Evolutionary conservation across 2,888 invertebrate genomes (phyloP), one percentile per base, ranked within the genome.

Genomic region (Cecidostiba fungosa): DNA sequence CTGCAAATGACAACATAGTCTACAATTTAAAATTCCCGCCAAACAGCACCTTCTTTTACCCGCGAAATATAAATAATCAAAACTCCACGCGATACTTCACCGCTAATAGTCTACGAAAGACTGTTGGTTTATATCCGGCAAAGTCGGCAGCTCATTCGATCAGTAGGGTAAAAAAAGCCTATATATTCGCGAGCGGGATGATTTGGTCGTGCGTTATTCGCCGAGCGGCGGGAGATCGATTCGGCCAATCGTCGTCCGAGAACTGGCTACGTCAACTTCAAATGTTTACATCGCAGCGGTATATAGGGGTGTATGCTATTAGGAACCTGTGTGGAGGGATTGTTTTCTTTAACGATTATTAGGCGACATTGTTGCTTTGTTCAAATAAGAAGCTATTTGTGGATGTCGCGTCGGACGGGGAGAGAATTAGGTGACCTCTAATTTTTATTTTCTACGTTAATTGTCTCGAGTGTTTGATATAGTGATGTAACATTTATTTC

Each of bases 181-280:
- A 29, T 29, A 29, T 50, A 66, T 29, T 78, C 66, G 8, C 69
- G 54, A 54, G 26, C 50, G 39, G 54, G 85, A 85, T 82, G 82
- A 82, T 82, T 78, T 85, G 82, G 85, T 50, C 82, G 85, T 16
- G 82, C 77, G 82, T 82, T 69, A 82, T 85, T 85, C 82, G 85
- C 66, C 78, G 54, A 85, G 43, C 73, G 50, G 14, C 14, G n/a
- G 3, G 26, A 47, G 62, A 78, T 82, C 82, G 82, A 82, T 82
- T 29, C 74, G 54, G 36, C 85, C 85, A 85, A 85, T 85, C 39
- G 26, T 1, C 29, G 14, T 10, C 10, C 77, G 66, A 62, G 85
- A 81, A 77, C 47, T 10, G 26, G 77, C 77, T 79, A 77, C 80
- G 77, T 80, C 80, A 84, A 77, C 82, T 26, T 50, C 50, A 69